A percentile compares a stretch with the other conserved stretches of the same genome.
Evolutionary conservation across 2,888 invertebrate genomes (phyloP).

Genomic region (Electrophaes corylata): DNA sequence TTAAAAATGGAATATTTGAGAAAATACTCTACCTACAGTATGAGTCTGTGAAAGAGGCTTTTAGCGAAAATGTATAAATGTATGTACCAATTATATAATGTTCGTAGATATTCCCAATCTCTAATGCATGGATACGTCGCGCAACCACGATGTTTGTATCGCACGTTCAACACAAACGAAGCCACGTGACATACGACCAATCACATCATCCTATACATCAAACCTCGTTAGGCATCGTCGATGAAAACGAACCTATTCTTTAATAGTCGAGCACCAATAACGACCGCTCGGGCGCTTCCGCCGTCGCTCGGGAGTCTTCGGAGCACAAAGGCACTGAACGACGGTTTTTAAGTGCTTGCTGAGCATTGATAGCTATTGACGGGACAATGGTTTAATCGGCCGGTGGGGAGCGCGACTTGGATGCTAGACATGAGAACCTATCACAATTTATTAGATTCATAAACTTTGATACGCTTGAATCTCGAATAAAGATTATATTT

Average conservation of each 20-base stretch:
- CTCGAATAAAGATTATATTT: too few relatives aligned
- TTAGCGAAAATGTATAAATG: too few relatives aligned
- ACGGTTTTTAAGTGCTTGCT: conserved; percentile 19
- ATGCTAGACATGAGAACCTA: conserved; percentile 7
- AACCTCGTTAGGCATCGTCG: not conserved
- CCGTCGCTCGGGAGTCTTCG: conserved; percentile 12
- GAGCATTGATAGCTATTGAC: conserved; percentile 22
- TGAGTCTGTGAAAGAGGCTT: too few relatives aligned
- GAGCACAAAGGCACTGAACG: conserved; percentile 17
- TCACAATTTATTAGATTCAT: conserved; percentile 5
- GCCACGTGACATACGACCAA: not conserved
- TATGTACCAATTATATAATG: too few relatives aligned
- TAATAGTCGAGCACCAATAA: conserved; percentile 1
- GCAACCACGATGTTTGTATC: too few relatives aligned
- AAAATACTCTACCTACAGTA: too few relatives aligned
- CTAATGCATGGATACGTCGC: not conserved
- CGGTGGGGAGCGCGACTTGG: conserved; percentile 10
- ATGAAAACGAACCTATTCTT: not conserved
- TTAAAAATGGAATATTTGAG: too few relatives aligned
- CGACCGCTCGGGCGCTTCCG: conserved; percentile 5
- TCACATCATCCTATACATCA: not conserved
- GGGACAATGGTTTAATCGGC: conserved; percentile 22
- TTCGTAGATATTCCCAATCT: not conserved
- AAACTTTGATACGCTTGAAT: not conserved
- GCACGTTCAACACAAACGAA: not conserved